A percentile compares a stretch with the other conserved stretches of the same genome.
Conservation (phyloP, 64 coral and sea anemone species). For the Orbicella faveolata region DNA sequence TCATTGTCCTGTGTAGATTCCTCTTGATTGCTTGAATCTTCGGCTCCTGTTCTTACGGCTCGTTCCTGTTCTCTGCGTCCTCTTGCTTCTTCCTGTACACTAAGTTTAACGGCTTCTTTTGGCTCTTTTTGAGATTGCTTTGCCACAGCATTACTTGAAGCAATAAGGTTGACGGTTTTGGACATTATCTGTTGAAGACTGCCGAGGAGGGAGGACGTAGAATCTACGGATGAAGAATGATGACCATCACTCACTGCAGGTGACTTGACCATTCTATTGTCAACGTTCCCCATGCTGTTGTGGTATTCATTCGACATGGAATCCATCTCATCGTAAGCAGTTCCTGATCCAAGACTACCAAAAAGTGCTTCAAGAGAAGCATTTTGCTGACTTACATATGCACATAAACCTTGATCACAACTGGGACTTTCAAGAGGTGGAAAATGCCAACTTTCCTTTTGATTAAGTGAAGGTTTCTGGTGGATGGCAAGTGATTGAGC, state of each 20-base stretch:
- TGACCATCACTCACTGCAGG: no score
- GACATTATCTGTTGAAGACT: background rate
- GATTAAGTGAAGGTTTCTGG: no score
- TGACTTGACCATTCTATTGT: background rate
- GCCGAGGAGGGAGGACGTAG: background rate
- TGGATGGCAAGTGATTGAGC: background rate
- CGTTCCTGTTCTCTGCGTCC: background rate
- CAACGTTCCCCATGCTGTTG: background rate
- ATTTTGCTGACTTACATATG: background rate
- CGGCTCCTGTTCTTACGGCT: background rate
- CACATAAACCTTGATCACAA: no score
- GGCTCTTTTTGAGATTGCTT: background rate
- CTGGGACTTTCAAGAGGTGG: background rate
- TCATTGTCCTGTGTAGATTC: background rate
- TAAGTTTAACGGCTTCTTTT: background rate
- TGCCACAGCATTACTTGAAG: background rate
- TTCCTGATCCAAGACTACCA: background rate
- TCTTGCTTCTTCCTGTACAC: background rate
- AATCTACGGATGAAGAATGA: background rate
- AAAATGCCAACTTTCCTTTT: constrained; percentile 40
- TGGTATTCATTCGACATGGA: background rate
- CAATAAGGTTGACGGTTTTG: background rate
- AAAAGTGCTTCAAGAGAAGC: background rate
- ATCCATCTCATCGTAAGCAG: background rate
- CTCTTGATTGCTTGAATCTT: background rate